These are phyloP conservation scores for Phoenicopterus ruber DNA, from an alignment of 2,113 vertebrate genomes.

Conservation along the genomic window DNA sequence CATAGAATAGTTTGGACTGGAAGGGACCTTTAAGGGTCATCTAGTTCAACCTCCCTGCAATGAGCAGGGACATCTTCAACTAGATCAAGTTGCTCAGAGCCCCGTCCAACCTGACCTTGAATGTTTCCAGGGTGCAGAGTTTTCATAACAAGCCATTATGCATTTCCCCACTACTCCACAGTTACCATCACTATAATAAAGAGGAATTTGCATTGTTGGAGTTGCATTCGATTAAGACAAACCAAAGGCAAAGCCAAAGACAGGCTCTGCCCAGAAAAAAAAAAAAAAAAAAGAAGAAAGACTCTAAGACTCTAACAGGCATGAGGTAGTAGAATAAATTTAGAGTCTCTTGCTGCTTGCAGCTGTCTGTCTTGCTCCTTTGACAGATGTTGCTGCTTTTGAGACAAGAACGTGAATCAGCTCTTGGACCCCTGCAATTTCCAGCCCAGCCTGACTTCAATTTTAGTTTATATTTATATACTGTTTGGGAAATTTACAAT, in stretches of 20 bases:
- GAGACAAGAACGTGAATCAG: background rate
- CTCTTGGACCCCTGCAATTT: background rate
- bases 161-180: background rate
- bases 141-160: background rate
- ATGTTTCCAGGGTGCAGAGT: background rate
- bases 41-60: background rate
- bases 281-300: background rate
- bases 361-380: background rate
- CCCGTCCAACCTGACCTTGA: background rate
- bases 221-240: background rate
- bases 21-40: background rate
- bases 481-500: background rate
- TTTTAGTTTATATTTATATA: background rate
- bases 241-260: background rate
- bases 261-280: background rate
- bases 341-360: background rate
- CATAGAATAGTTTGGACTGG: background rate
- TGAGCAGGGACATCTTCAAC: background rate
- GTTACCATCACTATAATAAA: background rate
- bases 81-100: background rate
- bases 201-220: background rate
- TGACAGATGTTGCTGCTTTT: background rate
- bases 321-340: background rate
- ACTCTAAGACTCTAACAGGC: background rate
- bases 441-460: background rate